Conservation (phyloP, 2,797 vertebrate genomes). For the Spinibarbus caldwelli region DNA sequence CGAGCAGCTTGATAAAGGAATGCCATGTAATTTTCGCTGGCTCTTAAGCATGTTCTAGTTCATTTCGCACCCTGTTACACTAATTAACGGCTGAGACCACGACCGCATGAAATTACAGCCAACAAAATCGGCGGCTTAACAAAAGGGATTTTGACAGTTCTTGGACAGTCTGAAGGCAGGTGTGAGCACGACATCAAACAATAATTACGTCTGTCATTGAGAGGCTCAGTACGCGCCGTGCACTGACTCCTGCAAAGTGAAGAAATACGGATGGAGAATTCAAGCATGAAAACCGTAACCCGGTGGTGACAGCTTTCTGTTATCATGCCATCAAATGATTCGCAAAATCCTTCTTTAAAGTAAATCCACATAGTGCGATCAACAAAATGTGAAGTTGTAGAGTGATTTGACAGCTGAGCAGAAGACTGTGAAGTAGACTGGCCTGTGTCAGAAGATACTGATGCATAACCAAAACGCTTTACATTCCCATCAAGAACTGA, state of each 20-base stretch:
- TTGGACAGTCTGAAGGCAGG: slow-evolving; percentile 72
- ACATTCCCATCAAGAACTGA: slow-evolving; percentile 60
- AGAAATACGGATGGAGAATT: slow-evolving; percentile 56
- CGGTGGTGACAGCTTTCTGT: slow-evolving; percentile 54
- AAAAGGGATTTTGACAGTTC: slow-evolving; percentile 82
- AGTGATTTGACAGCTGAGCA: slow-evolving; percentile 64
- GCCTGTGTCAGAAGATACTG: slow-evolving; percentile 61
- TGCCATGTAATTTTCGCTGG: slow-evolving; percentile 82
- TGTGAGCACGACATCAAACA: slow-evolving; percentile 68
- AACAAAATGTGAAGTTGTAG: slow-evolving; percentile 59
- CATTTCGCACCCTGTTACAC: slow-evolving; percentile 84
- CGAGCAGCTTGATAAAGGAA: slow-evolving; percentile 81
- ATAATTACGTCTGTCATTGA: slow-evolving; percentile 73
- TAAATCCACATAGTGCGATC: slow-evolving; percentile 51
- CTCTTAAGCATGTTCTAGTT: slow-evolving; percentile 83
- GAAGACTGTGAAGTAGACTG: slow-evolving; percentile 58
- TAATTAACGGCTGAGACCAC: slow-evolving; percentile 88
- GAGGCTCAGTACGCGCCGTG: slow-evolving; percentile 47
- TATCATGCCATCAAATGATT: slow-evolving; percentile 53
- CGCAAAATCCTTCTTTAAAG: slow-evolving; percentile 46
- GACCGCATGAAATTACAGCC: slow-evolving; percentile 86
- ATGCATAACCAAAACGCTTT: slow-evolving; percentile 64
- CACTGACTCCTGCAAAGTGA: slow-evolving; percentile 60
- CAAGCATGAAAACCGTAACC: slow-evolving; percentile 66
- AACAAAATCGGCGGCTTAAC: slow-evolving; percentile 80